Conservation (phyloP, 2,888 invertebrate species). For the Drosophila austrosaltans region DNA sequence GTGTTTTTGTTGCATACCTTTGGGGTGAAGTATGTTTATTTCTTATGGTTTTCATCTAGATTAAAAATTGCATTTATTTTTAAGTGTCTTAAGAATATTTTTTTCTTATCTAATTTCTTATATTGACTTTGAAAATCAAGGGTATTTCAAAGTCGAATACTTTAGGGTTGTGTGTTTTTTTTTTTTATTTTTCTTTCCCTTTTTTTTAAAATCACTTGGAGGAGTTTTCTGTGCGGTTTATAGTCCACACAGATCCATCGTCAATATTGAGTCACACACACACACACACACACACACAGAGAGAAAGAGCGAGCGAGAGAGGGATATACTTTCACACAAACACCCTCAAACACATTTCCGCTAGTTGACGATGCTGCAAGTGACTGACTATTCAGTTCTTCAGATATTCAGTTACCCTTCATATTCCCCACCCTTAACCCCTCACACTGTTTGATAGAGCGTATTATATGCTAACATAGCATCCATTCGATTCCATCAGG, state of each 20-base stretch:
- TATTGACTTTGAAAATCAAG: not conserved
- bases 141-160: not conserved
- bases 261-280: slow-evolving; percentile 24
- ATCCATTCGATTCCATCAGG: not conserved
- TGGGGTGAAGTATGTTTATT: not conserved
- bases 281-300: slow-evolving; percentile 4
- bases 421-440: not conserved
- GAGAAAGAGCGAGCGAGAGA: not conserved
- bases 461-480: slow-evolving; percentile 55
- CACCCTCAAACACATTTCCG: slow-evolving; percentile 47
- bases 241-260: slow-evolving; percentile 23
- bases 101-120: not conserved
- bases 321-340: not conserved
- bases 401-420: too few relatives aligned
- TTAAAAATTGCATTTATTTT: too few relatives aligned
- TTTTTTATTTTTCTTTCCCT: not conserved
- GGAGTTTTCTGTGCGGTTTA: slow-evolving; percentile 17
- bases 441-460: slow-evolving; percentile 49
- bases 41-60: too few relatives aligned
- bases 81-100: too few relatives aligned
- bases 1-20: not conserved
- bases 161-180: not conserved
- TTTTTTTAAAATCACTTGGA: slow-evolving; percentile 38
- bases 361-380: slow-evolving; percentile 42
- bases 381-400: slow-evolving; percentile 17